These are phyloP conservation scores for Sebastes taczanowskii DNA, from an alignment of 2,797 vertebrate species.

Conservation along the genomic window DNA sequence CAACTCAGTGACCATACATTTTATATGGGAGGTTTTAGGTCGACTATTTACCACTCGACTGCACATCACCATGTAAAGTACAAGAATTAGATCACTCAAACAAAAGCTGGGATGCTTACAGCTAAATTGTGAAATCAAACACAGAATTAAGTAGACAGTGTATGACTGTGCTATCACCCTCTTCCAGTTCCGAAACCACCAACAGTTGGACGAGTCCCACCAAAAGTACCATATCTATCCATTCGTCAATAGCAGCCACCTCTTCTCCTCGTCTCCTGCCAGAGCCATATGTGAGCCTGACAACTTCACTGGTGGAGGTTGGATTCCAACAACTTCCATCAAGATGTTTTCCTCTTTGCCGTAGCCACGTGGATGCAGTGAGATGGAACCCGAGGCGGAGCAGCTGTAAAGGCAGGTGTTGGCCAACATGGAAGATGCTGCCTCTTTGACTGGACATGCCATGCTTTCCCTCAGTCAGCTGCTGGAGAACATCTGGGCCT, in stretches of 20 bases:
- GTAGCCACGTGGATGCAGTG: slow-evolving; percentile 40
- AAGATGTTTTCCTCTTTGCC: slow-evolving; percentile 36
- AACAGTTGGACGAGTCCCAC: slow-evolving; percentile 15
- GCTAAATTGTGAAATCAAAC: slow-evolving; percentile 33
- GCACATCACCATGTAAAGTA: neutral
- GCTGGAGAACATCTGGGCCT: slow-evolving; percentile 73
- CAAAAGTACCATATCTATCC: neutral
- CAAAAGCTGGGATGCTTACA: slow-evolving; percentile 4
- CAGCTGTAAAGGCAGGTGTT: slow-evolving; percentile 77
- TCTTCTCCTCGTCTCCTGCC: slow-evolving; percentile 28
- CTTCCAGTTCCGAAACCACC: neutral
- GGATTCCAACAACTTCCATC: slow-evolving; percentile 44
- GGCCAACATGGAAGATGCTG: slow-evolving; percentile 59
- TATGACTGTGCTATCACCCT: neutral
- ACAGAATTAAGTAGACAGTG: slow-evolving; percentile 13
- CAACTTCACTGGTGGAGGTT: slow-evolving; percentile 47
- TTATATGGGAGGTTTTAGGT: slow-evolving; percentile 8
- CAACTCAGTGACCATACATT: slow-evolving; percentile 32
- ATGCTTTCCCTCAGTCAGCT: slow-evolving; percentile 62
- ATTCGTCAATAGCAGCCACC: slow-evolving; percentile 11
- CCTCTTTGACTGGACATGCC: slow-evolving; percentile 73
- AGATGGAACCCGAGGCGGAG: slow-evolving; percentile 64
- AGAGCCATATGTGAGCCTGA: slow-evolving; percentile 69
- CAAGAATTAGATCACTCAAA: slow-evolving; percentile 5
- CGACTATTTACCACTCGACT: neutral